Conservation (phyloP, 2,113 vertebrate genomes). For the Tyrannus savana region DNA sequence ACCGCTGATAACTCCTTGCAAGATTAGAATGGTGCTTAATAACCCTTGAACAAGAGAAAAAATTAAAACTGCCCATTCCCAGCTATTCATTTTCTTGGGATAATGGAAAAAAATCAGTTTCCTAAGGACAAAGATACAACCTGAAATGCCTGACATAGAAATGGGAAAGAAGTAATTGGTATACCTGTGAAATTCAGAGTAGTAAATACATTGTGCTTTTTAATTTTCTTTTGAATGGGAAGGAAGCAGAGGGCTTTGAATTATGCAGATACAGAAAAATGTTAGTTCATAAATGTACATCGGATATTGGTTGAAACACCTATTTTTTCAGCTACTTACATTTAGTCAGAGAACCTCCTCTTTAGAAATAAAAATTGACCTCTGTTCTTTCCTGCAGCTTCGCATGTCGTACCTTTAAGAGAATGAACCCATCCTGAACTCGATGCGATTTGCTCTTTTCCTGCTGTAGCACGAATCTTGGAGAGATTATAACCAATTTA, state of each 20-base stretch:
- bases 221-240: neutral
- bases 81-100: neutral
- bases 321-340: neutral
- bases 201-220: neutral
- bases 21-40: neutral
- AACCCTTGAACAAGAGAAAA: neutral
- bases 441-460: neutral
- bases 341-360: neutral
- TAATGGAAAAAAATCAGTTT: neutral
- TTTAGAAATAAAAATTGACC: neutral
- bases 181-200: neutral
- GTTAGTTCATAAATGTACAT: neutral
- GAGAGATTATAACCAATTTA: constrained; percentile 49
- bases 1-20: neutral
- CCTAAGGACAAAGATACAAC: neutral
- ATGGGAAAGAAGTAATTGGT: neutral
- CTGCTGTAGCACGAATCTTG: neutral
- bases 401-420: constrained; percentile 18
- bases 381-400: neutral
- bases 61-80: neutral
- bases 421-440: constrained; percentile 57
- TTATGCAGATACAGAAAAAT: neutral
- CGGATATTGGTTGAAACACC: neutral
- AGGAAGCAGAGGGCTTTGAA: neutral
- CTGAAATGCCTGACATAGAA: neutral